These are phyloP conservation scores for Morone chrysops DNA, from an alignment of 2,113 vertebrate genomes.

Conservation along the genomic window DNA sequence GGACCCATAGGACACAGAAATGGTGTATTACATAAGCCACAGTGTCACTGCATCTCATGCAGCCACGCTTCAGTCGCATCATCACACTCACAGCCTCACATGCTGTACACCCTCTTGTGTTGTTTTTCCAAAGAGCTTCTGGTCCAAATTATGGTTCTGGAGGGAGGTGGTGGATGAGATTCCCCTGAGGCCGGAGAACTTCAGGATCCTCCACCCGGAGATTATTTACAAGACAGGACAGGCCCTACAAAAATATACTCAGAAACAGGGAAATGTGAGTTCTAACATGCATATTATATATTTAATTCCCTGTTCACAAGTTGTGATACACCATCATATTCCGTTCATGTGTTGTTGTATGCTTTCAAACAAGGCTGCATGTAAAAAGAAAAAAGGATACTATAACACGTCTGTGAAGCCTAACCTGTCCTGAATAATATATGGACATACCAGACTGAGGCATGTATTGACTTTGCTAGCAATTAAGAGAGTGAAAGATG, in stretches of 20 bases:
- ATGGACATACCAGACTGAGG: background rate
- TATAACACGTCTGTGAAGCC: background rate
- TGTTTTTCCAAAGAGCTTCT: conserved; percentile 77
- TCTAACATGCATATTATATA: background rate
- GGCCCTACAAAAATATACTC: conserved; percentile 72
- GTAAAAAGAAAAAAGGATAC: background rate
- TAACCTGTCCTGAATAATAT: conserved; percentile 5
- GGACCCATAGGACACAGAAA: conserved; percentile 29
- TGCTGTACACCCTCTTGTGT: conserved; percentile 1
- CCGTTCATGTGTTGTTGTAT: background rate
- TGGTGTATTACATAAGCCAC: conserved; percentile 22
- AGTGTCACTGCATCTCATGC: conserved; percentile 19
- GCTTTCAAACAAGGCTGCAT: background rate
- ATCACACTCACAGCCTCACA: conserved; percentile 13
- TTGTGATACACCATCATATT: background rate
- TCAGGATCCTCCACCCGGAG: conserved; percentile 85
- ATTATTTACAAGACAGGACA: conserved; percentile 80
- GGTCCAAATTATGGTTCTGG: conserved; percentile 89
- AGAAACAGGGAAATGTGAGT: conserved; percentile 75
- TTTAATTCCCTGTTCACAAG: background rate
- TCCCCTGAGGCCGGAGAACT: conserved; percentile 79
- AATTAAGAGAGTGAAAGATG: conserved; percentile 1
- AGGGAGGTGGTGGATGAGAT: conserved; percentile 84
- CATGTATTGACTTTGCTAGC: background rate
- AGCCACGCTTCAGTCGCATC: conserved; percentile 13